Percentiles rank a stretch among this genome's conserved stretches.
These are phyloP conservation scores for Drosophila nr. perissopoda DNA, from an alignment of 2,888 invertebrate genomes.

Conservation along the genomic window DNA sequence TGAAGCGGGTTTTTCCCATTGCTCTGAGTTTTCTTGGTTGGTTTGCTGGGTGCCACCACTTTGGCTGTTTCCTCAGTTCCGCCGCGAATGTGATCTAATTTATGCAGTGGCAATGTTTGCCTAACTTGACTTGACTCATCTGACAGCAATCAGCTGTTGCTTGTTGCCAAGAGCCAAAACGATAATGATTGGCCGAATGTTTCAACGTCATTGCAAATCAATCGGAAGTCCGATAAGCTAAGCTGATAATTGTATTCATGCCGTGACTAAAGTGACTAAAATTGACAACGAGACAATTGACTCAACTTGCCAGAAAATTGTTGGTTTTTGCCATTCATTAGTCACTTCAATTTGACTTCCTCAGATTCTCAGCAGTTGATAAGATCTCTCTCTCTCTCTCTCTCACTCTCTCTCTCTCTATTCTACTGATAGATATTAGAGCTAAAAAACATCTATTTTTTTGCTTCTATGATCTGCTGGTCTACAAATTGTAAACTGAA, in stretches of 20 bases:
- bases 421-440: background rate
- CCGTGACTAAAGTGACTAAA: constrained; percentile 11
- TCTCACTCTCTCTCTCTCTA: background rate
- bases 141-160: constrained; percentile 8
- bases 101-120: constrained; percentile 33
- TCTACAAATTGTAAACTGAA: background rate
- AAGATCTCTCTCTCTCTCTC: background rate
- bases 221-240: constrained; percentile 47
- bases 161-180: constrained; percentile 40
- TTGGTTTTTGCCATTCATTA: background rate
- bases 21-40: constrained; percentile 1
- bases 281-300: background rate
- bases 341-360: background rate
- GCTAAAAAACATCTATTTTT: too few species aligned
- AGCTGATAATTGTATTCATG: constrained; percentile 13
- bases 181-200: constrained; percentile 6
- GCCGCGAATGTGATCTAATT: constrained; percentile 43
- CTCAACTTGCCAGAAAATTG: background rate
- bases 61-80: constrained; percentile 36
- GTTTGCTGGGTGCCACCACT: constrained; percentile 8
- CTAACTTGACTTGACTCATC: constrained; percentile 22
- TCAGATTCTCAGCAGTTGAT: background rate
- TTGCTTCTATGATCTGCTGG: background rate
- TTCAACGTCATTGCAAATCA: constrained; percentile 21
- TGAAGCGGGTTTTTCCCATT: constrained; percentile 44